phyloP scores from a whole-genome alignment of 2,888 invertebrate species.

The Parasteatoda lunata region DNA sequence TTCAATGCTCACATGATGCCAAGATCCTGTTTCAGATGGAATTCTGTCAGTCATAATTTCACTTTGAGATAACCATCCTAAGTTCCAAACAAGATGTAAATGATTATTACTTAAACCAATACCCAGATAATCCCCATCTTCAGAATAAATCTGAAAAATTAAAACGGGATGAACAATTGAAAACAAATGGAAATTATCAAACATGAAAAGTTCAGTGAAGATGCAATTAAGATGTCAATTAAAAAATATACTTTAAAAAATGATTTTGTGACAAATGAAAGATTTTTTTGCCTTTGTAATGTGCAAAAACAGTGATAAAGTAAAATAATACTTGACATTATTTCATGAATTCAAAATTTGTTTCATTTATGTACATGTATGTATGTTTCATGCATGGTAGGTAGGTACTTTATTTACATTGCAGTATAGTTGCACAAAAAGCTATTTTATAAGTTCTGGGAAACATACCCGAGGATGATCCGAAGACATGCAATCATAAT shows the following conservation, averaged over 20 bases:
- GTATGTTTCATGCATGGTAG: too few species aligned
- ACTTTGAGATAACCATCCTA: slow-evolving; percentile 64
- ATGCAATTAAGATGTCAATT: not conserved
- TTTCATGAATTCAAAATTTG: too few species aligned
- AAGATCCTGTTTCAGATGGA: slow-evolving; percentile 10
- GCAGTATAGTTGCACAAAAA: too few species aligned
- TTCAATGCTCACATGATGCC: slow-evolving; percentile 64
- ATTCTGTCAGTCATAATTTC: slow-evolving; percentile 57
- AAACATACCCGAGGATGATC: too few species aligned
- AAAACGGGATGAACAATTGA: not conserved
- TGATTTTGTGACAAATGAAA: not conserved
- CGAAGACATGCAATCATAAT: too few species aligned
- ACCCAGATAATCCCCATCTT: slow-evolving; percentile 66
- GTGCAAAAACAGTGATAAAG: too few species aligned
- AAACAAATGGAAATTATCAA: not conserved
- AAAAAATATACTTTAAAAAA: not conserved
- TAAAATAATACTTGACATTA: too few species aligned
- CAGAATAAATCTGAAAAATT: slow-evolving; percentile 61
- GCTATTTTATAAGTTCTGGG: too few species aligned
- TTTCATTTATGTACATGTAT: too few species aligned
- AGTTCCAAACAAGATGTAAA: slow-evolving; percentile 65
- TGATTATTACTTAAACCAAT: slow-evolving; percentile 62
- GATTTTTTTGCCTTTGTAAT: not conserved
- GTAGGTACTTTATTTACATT: too few species aligned
- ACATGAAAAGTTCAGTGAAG: not conserved